Percentiles rank a stretch among this genome's conserved stretches.
Evolutionary conservation across 2,113 vertebrate genomes (phyloP).

Genomic region (Anguilla rostrata): DNA sequence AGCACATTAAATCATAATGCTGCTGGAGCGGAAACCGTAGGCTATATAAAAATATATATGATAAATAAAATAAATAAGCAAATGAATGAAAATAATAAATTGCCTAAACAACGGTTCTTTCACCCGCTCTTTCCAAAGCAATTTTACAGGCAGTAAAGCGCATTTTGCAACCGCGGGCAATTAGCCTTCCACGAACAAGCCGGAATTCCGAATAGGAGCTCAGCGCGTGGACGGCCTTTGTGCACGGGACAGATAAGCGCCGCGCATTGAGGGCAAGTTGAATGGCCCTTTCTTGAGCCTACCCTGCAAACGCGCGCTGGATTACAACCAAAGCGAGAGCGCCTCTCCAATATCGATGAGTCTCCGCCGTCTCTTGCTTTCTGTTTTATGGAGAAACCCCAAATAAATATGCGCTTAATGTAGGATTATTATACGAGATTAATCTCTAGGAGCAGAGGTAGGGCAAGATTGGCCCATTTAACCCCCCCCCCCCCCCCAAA

Average conservation of each 20-base stretch:
- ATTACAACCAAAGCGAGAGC: slow-evolving; percentile 10
- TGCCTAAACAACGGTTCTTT: neutral
- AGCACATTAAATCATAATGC: slow-evolving; percentile 46
- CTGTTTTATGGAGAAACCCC: neutral
- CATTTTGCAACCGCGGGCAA: slow-evolving; percentile 58
- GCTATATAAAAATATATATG: slow-evolving; percentile 49
- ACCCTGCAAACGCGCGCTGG: neutral
- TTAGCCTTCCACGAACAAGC: slow-evolving; percentile 52
- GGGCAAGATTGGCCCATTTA: too few species aligned
- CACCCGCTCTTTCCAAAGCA: slow-evolving; percentile 24
- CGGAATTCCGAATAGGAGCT: slow-evolving; percentile 40
- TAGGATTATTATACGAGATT: too few species aligned
- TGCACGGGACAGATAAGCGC: slow-evolving; percentile 62
- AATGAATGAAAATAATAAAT: slow-evolving; percentile 10
- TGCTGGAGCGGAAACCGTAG: slow-evolving; percentile 35
- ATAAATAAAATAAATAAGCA: slow-evolving; percentile 43
- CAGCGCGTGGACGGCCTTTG: slow-evolving; percentile 54
- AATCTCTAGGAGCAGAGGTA: too few species aligned
- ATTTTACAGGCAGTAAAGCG: slow-evolving; percentile 31
- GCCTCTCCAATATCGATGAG: neutral
- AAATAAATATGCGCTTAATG: too few species aligned
- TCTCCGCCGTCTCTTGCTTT: too few species aligned
- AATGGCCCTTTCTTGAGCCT: slow-evolving; percentile 22
- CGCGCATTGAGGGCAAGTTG: slow-evolving; percentile 38
- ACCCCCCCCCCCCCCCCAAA: too few species aligned